Base-by-base conservation (phyloP, 2,797 vertebrate species). In the Spinus pinus region DNA sequence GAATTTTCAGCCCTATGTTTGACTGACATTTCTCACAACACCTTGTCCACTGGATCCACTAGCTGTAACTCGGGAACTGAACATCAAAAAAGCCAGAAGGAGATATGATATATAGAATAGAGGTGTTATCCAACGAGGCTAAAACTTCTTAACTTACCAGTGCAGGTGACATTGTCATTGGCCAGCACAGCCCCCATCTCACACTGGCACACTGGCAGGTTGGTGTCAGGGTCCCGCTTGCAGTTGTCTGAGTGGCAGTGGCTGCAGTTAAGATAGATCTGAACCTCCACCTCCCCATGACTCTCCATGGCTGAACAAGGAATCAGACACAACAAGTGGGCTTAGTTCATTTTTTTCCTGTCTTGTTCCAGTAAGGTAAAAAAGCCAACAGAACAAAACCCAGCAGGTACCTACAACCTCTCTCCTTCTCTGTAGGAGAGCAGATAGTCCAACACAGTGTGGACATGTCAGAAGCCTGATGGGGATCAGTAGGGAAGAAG, bases 241-340 rank as follows among this genome's bases (percentile, higher is more conserved):
- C 99, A 99, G 97, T 96, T 98, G 96, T 99, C 98, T 2, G 98
- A 98, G 93, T 98, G 98, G 87, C 99, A 99, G 95, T 99, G 99
- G 96, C 98, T 99, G 95, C 99, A 99, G 95, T 98, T 99, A 49
- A 99, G 97, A 77, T 98, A 98, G 71, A 99, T 98, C 97, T 98
- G 97, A 97, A 99, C 99, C 94, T 98, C 98, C 92, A 98, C 99
- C 90, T 99, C 99, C 10, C 99, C 98, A 1, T 99, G 98, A 85
- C 98, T 98, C 94, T 99, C 99, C 97, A 98, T 98, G 73, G 97
- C 99, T 99, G 83, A 54, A 94, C 35, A 74, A 94, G 66, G 90
- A 97, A 87, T 28, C 75, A 88, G 33, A 94, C 50, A 92, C 28
- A 85, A 93, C 14, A 86, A 22, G 17, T 24, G 9, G 30, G n/a